A percentile compares a stretch with the other conserved stretches of the same genome.
phyloP scores from a whole-genome alignment of 2,113 vertebrate genomes.

The Stomatorhinus ivindoensis region DNA sequence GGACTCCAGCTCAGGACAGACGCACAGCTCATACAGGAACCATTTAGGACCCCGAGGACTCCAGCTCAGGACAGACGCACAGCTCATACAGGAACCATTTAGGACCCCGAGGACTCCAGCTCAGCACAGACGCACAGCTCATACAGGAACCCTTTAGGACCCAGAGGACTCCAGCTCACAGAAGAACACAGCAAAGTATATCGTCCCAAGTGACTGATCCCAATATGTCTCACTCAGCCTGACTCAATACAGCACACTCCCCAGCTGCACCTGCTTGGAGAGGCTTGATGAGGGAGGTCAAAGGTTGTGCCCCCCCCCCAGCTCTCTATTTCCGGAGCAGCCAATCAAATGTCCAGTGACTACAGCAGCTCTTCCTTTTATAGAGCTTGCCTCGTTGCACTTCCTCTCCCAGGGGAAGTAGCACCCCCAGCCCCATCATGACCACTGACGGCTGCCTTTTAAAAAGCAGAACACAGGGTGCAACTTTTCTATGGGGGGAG shows the following conservation, averaged over 20 bases:
- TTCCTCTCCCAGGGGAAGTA: background rate
- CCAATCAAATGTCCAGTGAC: background rate
- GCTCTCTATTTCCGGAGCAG: constrained; percentile 7
- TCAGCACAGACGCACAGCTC: background rate
- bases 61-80: background rate
- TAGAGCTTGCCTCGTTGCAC: background rate
- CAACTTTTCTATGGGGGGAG: background rate
- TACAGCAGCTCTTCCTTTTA: constrained; percentile 7
- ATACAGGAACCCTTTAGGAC: background rate
- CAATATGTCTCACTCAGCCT: background rate
- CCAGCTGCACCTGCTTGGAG: background rate
- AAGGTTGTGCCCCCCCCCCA: constrained; percentile 3
- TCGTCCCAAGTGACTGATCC: background rate
- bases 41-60: background rate
- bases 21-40: background rate
- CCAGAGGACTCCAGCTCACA: background rate
- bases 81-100: background rate
- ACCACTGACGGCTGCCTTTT: background rate
- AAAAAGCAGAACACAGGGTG: background rate
- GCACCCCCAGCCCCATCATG: background rate
- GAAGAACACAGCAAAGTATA: background rate
- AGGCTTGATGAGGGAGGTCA: background rate
- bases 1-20: background rate
- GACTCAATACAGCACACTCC: background rate
- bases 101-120: background rate